Percentiles rank a stretch among this genome's conserved stretches.
Conservation (phyloP, 1,140 invertebrate species). For the Wasmannia auropunctata region DNA sequence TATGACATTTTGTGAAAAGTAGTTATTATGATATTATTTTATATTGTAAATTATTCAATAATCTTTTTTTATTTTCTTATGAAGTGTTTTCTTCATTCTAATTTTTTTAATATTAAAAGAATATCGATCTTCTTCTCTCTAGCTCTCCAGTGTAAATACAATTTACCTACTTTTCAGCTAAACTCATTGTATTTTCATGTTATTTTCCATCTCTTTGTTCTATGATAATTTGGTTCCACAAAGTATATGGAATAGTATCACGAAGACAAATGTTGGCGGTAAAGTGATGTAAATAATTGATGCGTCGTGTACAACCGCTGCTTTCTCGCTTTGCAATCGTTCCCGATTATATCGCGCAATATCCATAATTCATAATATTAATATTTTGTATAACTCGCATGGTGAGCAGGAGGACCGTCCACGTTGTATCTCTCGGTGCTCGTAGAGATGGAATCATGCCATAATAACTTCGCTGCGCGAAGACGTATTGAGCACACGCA, state of each 20-base stretch:
- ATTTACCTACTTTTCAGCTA: slow-evolving; percentile 63
- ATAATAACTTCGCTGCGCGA: slow-evolving; percentile 65
- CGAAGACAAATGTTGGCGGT: slow-evolving; percentile 74
- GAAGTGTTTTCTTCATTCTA: background rate
- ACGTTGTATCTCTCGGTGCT: background rate
- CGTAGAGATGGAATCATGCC: slow-evolving; percentile 48
- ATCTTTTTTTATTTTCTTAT: background rate
- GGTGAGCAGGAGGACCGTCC: background rate
- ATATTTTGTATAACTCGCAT: slow-evolving; percentile 35
- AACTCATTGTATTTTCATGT: slow-evolving; percentile 52
- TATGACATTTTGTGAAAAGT: background rate
- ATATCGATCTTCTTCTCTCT: slow-evolving; percentile 39
- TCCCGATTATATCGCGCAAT: slow-evolving; percentile 18
- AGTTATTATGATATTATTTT: background rate
- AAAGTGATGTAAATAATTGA: slow-evolving; percentile 74
- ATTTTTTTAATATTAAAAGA: slow-evolving; percentile 42
- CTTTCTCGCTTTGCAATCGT: slow-evolving; percentile 65
- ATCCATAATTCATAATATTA: slow-evolving; percentile 51
- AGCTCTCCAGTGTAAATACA: slow-evolving; percentile 37
- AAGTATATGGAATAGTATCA: slow-evolving; percentile 59
- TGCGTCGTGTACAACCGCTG: slow-evolving; percentile 62
- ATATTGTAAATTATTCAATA: background rate
- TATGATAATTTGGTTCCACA: slow-evolving; percentile 59
- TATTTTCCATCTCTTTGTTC: slow-evolving; percentile 56
- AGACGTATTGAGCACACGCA: slow-evolving; percentile 67